Evolutionary conservation across 2,888 invertebrate species (phyloP).

Genomic region (Pterobdella sp.): DNA sequence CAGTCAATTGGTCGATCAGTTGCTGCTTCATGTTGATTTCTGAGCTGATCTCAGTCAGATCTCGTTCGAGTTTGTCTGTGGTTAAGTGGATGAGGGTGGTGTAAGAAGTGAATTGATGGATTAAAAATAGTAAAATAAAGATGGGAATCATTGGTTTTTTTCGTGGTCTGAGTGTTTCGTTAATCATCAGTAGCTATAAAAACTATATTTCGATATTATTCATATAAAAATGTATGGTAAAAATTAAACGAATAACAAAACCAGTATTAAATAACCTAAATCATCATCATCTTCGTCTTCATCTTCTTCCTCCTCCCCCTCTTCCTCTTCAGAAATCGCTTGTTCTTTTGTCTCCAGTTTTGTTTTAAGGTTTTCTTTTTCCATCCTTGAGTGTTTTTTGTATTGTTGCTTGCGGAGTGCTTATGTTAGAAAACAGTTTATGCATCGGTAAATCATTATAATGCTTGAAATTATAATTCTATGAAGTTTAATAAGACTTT

Average conservation of each 20-base stretch:
- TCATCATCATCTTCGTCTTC: conserved; percentile 37
- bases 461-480: too few species aligned
- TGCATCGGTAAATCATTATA: too few species aligned
- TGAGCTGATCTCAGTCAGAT: conserved; percentile 77
- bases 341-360: conserved; percentile 8
- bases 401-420: too few species aligned
- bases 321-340: conserved; percentile 22
- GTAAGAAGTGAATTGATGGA: too few species aligned
- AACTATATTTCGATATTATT: background rate
- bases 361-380: background rate
- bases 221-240: background rate
- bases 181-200: background rate
- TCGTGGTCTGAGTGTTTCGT: background rate
- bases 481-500: too few species aligned
- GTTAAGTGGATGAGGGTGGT: background rate
- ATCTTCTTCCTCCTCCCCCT: conserved; percentile 27
- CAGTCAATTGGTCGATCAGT: conserved; percentile 83
- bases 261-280: conserved; percentile 28
- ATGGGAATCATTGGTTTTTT: too few species aligned
- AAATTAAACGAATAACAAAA: background rate
- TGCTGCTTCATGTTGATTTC: conserved; percentile 91
- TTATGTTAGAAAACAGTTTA: too few species aligned
- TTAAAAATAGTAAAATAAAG: too few species aligned
- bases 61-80: conserved; percentile 58
- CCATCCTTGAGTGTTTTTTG: background rate